Evolutionary conservation across 2,888 invertebrate genomes (phyloP).

Genomic region (Acrobasis consociella): DNA sequence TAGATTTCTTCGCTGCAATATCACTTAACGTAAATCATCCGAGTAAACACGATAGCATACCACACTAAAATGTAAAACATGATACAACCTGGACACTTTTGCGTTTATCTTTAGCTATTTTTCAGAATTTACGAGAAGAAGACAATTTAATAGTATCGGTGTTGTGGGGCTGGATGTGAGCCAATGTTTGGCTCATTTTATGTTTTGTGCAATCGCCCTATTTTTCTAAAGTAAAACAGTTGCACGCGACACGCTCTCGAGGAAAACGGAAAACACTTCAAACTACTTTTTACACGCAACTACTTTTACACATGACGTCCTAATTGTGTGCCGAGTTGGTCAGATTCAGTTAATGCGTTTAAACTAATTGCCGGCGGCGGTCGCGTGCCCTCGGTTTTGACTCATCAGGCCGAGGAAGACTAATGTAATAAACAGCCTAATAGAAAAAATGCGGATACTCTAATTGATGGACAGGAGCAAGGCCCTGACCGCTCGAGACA

Average conservation of each 20-base stretch:
- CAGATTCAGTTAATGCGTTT: constrained; percentile 47
- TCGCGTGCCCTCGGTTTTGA: constrained; percentile 65
- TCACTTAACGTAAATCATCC: constrained; percentile 22
- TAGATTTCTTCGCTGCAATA: constrained; percentile 20
- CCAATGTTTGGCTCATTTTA: constrained; percentile 71
- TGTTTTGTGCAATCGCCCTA: constrained; percentile 81
- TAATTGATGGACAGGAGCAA: constrained; percentile 73
- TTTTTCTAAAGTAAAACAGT: constrained; percentile 77
- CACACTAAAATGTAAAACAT: constrained; percentile 28
- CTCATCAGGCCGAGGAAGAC: constrained; percentile 63
- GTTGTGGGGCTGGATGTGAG: constrained; percentile 67
- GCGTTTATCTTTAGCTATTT: constrained; percentile 43
- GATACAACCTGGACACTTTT: constrained; percentile 27
- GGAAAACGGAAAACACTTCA: constrained; percentile 38
- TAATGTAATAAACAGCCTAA: constrained; percentile 71
- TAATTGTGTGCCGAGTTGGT: constrained; percentile 21
- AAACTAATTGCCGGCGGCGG: constrained; percentile 51
- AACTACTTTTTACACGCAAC: constrained; percentile 25
- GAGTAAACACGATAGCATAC: constrained; percentile 25
- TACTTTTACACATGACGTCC: constrained; percentile 23
- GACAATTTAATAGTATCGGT: constrained; percentile 70
- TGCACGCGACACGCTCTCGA: constrained; percentile 68
- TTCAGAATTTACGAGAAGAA: constrained; percentile 51
- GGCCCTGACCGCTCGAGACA: constrained; percentile 63
- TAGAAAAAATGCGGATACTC: constrained; percentile 77